Conservation (phyloP, 2,888 invertebrate genomes). For the Platycnemis pennipes region DNA sequence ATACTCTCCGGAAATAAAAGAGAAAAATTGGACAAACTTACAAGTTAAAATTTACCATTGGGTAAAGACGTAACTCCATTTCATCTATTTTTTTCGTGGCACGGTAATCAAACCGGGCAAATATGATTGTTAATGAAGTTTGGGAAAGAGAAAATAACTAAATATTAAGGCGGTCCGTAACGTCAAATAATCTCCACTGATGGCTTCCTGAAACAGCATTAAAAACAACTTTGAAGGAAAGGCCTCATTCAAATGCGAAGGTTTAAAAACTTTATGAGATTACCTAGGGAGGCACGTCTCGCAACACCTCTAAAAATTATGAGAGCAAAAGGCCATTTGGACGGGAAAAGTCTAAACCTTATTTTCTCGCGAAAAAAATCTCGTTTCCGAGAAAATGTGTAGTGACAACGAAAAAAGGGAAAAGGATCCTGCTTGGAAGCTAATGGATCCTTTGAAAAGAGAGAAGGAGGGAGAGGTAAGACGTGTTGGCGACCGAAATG, state of each 20-base stretch:
- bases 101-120: background rate
- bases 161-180: background rate
- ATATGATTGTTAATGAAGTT: background rate
- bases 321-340: conserved; percentile 40
- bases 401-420: conserved; percentile 45
- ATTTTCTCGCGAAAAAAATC: conserved; percentile 44
- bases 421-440: conserved; percentile 54
- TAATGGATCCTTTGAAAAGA: conserved; percentile 64
- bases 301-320: conserved; percentile 54
- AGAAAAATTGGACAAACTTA: too few species aligned
- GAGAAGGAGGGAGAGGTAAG: background rate
- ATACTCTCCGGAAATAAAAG: too few species aligned
- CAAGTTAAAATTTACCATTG: too few species aligned
- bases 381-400: conserved; percentile 59
- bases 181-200: background rate
- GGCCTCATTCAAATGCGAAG: background rate
- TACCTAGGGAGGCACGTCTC: background rate
- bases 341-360: conserved; percentile 26
- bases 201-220: background rate
- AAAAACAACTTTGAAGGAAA: background rate
- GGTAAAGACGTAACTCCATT: too few species aligned
- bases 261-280: background rate
- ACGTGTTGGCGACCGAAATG: conserved; percentile 21
- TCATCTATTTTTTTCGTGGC: background rate
- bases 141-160: background rate